Percentiles rank a stretch among this genome's conserved stretches.
Conservation (phyloP, 2,888 invertebrate genomes). For the Amblyjoppa fuscipennis region DNA sequence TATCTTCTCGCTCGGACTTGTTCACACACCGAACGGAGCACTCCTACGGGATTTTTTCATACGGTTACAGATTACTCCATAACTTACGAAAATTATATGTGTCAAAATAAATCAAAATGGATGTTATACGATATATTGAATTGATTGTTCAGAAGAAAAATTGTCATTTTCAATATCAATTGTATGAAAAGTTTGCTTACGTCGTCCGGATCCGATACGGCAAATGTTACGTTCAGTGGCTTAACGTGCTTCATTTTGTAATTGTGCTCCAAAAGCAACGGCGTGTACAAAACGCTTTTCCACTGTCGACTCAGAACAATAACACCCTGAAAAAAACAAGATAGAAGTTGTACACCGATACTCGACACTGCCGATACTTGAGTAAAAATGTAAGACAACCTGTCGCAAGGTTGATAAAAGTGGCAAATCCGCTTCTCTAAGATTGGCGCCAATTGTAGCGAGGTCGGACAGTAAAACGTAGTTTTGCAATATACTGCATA, state of each 20-base stretch:
- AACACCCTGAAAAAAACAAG: conserved; percentile 89
- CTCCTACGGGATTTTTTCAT: conserved; percentile 73
- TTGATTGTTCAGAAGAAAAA: conserved; percentile 21
- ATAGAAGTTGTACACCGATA: not conserved
- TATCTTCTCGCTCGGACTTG: conserved; percentile 72
- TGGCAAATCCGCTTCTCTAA: conserved; percentile 94
- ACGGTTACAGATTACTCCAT: conserved; percentile 58
- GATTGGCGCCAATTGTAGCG: conserved; percentile 92
- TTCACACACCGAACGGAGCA: conserved; percentile 72
- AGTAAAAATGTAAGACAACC: conserved; percentile 85
- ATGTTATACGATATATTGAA: not conserved
- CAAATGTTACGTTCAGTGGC: conserved; percentile 95
- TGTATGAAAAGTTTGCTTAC: conserved; percentile 84
- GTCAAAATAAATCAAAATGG: conserved; percentile 28
- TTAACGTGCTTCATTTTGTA: conserved; percentile 94
- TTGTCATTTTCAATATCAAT: conserved; percentile 42
- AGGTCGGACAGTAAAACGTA: conserved; percentile 93
- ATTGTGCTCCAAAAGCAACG: conserved; percentile 94
- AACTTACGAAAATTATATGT: conserved; percentile 51
- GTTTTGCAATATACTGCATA: conserved; percentile 95
- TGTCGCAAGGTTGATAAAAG: conserved; percentile 95
- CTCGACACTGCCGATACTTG: not conserved
- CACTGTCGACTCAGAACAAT: conserved; percentile 98
- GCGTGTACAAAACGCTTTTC: conserved; percentile 98
- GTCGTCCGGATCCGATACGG: conserved; percentile 93